Base-by-base conservation (phyloP, 2,113 vertebrate species). In the Colius striatus region DNA sequence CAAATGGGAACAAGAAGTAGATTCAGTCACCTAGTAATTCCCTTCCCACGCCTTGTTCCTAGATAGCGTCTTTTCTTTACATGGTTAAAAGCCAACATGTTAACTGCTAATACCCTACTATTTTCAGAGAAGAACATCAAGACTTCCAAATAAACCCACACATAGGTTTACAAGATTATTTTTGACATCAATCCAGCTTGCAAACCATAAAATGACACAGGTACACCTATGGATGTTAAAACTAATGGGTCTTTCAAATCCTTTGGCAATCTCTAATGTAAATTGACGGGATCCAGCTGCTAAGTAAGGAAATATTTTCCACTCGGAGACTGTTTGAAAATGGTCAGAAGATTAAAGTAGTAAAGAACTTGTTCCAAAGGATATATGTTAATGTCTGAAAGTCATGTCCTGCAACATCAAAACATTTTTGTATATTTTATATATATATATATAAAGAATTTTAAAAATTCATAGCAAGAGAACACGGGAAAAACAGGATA, bases 51-150 rank as follows among this genome's bases (percentile, higher is more conserved):
- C 63, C 80, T 84, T 71, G 79, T 77, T 97, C 85, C 76, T 81
- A 92, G 76, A 93, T 90, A 63, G 29, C 90, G 92, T 95, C 93
- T 82, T 91, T 92, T 74, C 48, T 82, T 76, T 86, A 95, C 96
- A 93, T 2, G 13, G 68, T 72, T 90, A 45, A 87, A 91, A 94
- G 76, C 65, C 34, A 84, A 81, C 72, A 87, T 84, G 48, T 80
- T 81, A 88, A 84, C 68, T 58, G 71, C 36, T 88, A 85, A 90
- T 76, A 84, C 62, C 27, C 47, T 77, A 34, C 71, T 81, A 94
- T 95, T 93, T 96, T 90, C 89, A 92, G 96, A 93, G 86, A 71
- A 93, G 94, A 93, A 93, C 87, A 94, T 50, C 47, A 55, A 90
- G 92, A 67, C 30, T 94, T 94, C 68, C 53, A 86, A 81, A 75